Evolutionary conservation across 2,888 invertebrate species (phyloP), one percentile per base, ranked within the genome.

Genomic region (Spatulosminthurus flaviceps): DNA sequence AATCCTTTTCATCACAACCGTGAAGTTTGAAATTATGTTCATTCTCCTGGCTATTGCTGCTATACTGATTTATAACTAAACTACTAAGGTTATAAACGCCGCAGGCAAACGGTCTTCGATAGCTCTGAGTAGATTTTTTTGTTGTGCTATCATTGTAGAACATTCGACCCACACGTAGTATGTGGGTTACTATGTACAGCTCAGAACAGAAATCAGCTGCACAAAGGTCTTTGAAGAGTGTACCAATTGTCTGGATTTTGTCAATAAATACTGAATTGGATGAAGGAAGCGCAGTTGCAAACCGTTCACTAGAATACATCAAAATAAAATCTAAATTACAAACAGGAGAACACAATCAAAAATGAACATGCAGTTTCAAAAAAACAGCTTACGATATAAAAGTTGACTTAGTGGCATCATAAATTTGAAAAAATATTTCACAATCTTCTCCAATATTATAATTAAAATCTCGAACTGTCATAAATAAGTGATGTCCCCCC

Each of bases 101-200:
- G 61, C 95, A 94, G 0, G 96, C 97, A 86, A 95, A 92, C 0
- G 97, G 97, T 81, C 96, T 89, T 80, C 87, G 87, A 82, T 87
- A 88, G 43, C 84, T 77, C 72, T 85, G 83, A 24, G 80, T 82
- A 1, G 82, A 76, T 16, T 81, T 77, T 73, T 84, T 84, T 5
- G 80, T 75, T 21, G 82, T 70, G 51, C 89, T 90, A 61, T 91
- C 91, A 0, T 92, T 91, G 69, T 91, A 91, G 21, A 94, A 90
- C 91, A 95, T 95, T 86, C 93, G 91, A 0, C 97, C 97, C 77
- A 95, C 93, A 74, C 97, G 91, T 89, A 96, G 93, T 70, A 97
- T 94, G 88, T 96, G 95, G 82, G 95, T 95, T 42, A 97, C 93
- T 84, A 97, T 90, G 89, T 93, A 96, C 28, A 96, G 90, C 86